Evolutionary conservation across 2,113 vertebrate species (phyloP).

Genomic region (Cynocephalus volans): DNA sequence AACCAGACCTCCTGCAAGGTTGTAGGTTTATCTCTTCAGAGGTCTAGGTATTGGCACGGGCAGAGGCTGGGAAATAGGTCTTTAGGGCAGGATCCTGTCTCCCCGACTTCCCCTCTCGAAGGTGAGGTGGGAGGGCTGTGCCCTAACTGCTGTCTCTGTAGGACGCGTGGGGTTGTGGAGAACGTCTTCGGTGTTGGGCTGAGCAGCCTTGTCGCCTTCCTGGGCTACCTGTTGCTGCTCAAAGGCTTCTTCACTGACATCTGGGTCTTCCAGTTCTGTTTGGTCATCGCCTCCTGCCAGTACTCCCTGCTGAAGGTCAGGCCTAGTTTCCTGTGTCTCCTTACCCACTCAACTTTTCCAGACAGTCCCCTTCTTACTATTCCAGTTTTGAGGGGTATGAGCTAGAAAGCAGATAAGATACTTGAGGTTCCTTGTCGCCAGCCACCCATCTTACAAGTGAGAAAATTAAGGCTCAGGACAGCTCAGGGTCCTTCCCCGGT

Average conservation of each 20-base stretch:
- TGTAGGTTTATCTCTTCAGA: neutral
- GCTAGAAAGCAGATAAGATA: neutral
- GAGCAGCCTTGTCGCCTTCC: conserved; percentile 90
- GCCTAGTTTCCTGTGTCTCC: neutral
- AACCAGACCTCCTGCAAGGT: neutral
- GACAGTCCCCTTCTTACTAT: fast-evolving
- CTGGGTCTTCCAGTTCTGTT: conserved; percentile 92
- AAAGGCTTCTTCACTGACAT: conserved; percentile 92
- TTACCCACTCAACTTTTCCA: too few relatives aligned
- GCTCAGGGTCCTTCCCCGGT: neutral
- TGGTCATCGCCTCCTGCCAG: conserved; percentile 92
- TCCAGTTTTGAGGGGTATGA: neutral
- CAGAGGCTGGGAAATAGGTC: neutral
- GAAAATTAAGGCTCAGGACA: neutral
- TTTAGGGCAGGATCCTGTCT: neutral
- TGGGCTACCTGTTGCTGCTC: conserved; percentile 90
- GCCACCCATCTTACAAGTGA: too few relatives aligned
- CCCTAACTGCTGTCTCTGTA: conserved; percentile 67
- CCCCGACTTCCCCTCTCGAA: neutral
- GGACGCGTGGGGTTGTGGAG: conserved; percentile 89
- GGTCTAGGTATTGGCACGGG: too few relatives aligned
- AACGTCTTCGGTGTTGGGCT: conserved; percentile 89
- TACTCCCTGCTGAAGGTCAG: conserved; percentile 91
- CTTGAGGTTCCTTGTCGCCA: neutral
- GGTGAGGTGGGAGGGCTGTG: neutral